These are phyloP conservation scores for Peromyscus attwateri DNA, from an alignment of 2,797 vertebrate genomes.

Conservation along the genomic window DNA sequence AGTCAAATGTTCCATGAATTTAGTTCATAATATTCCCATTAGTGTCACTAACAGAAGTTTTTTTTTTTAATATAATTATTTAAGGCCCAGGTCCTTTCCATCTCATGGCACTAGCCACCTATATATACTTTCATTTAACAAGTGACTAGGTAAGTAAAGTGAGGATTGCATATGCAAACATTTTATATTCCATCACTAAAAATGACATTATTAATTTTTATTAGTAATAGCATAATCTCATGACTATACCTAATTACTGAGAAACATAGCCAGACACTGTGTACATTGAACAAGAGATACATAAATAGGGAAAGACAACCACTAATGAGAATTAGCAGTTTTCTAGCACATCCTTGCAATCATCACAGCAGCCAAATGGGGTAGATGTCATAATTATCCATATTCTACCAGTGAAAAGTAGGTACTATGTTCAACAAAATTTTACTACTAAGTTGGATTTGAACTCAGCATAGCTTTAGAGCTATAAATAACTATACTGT, in stretches of 20 bases:
- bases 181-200: neutral
- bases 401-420: neutral
- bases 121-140: constrained; percentile 1
- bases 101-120: neutral
- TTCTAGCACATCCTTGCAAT: neutral
- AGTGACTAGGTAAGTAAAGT: neutral
- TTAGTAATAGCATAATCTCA: constrained; percentile 37
- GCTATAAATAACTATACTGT: neutral
- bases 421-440: neutral
- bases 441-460: neutral
- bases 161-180: neutral
- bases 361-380: too few species aligned
- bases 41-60: neutral
- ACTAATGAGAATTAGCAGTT: neutral
- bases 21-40: constrained; percentile 12
- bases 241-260: neutral
- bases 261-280: neutral
- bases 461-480: neutral
- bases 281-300: neutral
- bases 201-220: constrained; percentile 26
- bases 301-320: neutral
- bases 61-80: constrained; percentile 46
- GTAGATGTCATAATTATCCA: neutral
- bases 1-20: constrained; percentile 21
- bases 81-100: constrained; percentile 16